Evolutionary conservation across 2,888 invertebrate genomes (phyloP).

Genomic region (Caenorhabditis sp.): DNA sequence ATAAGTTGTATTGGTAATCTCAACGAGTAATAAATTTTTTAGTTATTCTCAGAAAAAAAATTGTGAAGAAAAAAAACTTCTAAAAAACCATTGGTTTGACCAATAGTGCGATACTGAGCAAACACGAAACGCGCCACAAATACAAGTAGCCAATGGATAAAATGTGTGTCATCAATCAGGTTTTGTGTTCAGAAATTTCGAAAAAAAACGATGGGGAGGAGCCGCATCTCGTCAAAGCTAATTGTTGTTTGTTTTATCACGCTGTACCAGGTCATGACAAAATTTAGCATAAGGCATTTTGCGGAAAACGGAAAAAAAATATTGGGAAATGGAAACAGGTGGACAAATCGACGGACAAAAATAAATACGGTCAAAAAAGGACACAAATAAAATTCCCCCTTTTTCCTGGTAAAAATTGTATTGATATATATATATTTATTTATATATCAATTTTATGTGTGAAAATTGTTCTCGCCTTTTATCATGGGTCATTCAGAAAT

Average conservation of each 20-base stretch:
- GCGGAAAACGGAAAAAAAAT: constrained; percentile 7
- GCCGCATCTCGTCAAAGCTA: not conserved
- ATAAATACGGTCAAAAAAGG: not conserved
- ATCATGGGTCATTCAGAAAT: not conserved
- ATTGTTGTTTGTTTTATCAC: constrained; percentile 34
- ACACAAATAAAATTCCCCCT: not conserved
- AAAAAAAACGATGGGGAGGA: not conserved
- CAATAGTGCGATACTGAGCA: constrained; percentile 39
- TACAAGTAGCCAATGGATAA: constrained; percentile 12
- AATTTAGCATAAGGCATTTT: not conserved
- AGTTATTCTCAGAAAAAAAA: no score
- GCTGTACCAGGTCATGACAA: constrained; percentile 22
- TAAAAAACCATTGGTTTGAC: not conserved
- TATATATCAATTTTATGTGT: constrained; percentile 4
- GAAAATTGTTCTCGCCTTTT: constrained; percentile 2
- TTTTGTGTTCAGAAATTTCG: not conserved
- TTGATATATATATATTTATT: not conserved
- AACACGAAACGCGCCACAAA: constrained; percentile 25
- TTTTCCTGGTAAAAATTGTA: not conserved
- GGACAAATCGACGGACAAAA: constrained; percentile 24
- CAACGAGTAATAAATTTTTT: not conserved
- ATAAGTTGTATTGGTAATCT: no score
- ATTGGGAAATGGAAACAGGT: constrained; percentile 38
- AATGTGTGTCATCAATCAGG: not conserved
- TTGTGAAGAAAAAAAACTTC: not conserved